Base-by-base conservation (phyloP, 2,888 invertebrate species). In the Alsophila aescularia region DNA sequence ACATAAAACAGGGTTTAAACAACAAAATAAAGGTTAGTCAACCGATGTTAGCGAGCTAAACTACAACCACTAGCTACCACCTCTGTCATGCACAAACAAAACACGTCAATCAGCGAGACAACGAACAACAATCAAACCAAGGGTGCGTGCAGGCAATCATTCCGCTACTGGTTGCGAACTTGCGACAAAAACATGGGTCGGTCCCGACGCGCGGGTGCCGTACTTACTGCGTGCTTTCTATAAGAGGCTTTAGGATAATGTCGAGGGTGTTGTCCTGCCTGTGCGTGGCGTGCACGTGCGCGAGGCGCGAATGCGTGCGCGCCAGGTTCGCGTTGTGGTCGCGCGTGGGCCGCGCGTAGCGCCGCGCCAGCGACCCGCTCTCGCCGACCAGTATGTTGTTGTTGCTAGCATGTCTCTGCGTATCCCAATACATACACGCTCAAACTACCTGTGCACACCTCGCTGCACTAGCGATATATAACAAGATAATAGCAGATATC, bases 161-260 rank as follows among this genome's bases (percentile, higher is more conserved):
- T 85, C 86, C 80, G 79, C 83, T 87, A 89, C 77, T 63, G 48
- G 63, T 73, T 79, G 83, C 80, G 81, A 84, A 47, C 61, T 73
- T 79, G 83, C 80, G 81, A 84, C 87, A 85, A 82, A 86, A 72
- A 84, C 63, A 70, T 71, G 69, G 69, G 66, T 73, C 42, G 29
- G 13, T 32, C 36, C 35, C 48, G 69, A 52, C 67, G 3, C 69
- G 69, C 67, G 70, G 66, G 77, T 69, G 77, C 70, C 81, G 85
- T 90, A 92, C 92, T 92, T 91, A 92, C 92, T 92, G 92, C 83
- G 92, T 92, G 90, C 92, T 92, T 85, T 92, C 92, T 85, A 92
- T 91, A 79, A 92, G 91, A 79, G 92, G 92, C 81, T 92, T 92
- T 77, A 92, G 83, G 69, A 92, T 92, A 86, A 92, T 90, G 88